phyloP scores from a whole-genome alignment of 2,797 vertebrate genomes.

The Darevskia mixta region DNA sequence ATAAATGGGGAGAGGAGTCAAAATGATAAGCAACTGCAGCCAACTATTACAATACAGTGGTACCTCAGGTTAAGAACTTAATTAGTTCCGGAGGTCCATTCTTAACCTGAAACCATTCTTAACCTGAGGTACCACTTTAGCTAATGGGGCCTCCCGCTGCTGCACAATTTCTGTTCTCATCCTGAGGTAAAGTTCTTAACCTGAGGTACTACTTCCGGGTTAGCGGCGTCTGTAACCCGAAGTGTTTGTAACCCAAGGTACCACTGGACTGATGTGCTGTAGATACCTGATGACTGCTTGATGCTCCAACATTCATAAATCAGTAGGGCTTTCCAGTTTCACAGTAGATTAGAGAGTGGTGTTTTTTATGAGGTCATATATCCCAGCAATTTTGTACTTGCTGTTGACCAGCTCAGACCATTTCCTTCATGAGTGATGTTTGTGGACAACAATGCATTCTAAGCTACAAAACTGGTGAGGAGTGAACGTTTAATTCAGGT shows the following conservation, averaged over 20 bases:
- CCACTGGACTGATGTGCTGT: neutral
- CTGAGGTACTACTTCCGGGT: no score
- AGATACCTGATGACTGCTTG: neutral
- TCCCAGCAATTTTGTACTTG: neutral
- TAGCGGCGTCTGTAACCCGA: no score
- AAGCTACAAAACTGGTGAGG: neutral
- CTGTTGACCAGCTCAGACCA: neutral
- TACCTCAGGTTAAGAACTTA: no score
- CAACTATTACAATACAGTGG: no score
- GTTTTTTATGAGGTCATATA: neutral
- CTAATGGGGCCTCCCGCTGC: no score
- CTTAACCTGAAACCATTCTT: no score
- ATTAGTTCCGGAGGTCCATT: no score
- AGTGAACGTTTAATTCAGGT: neutral
- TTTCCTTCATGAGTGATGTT: neutral
- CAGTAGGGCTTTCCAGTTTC: neutral
- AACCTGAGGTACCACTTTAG: no score
- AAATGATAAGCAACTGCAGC: rapidly evolving
- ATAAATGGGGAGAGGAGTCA: neutral
- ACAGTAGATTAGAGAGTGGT: neutral
- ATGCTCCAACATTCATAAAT: neutral
- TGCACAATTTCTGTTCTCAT: no score
- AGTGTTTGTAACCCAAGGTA: no score
- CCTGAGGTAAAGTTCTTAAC: no score
- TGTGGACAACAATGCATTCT: neutral